phyloP scores from a whole-genome alignment of 2,113 vertebrate species.

The Herpetotheres cachinnans region DNA sequence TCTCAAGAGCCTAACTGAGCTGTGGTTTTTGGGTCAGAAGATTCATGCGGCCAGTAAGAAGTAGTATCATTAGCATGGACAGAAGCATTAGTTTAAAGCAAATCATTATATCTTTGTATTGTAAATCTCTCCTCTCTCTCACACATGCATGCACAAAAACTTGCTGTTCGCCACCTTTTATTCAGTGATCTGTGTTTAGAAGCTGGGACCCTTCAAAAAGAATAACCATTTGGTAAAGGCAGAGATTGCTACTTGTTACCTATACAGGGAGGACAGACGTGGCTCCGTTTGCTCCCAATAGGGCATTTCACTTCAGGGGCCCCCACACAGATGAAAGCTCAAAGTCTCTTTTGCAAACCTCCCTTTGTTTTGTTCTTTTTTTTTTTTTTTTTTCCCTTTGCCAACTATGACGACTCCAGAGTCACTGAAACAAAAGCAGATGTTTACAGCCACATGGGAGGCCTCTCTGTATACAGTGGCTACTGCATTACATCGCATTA shows the following conservation, averaged over 20 bases:
- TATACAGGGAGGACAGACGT: background rate
- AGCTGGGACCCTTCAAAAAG: background rate
- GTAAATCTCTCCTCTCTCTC: background rate
- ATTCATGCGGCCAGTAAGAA: background rate
- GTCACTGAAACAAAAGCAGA: slow-evolving; percentile 45
- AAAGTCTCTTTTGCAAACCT: background rate
- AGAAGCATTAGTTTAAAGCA: background rate
- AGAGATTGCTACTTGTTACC: background rate
- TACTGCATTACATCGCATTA: slow-evolving; percentile 25
- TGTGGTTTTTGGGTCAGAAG: background rate
- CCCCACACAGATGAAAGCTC: background rate
- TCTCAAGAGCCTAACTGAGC: background rate
- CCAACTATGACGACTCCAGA: background rate
- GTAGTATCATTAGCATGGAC: background rate
- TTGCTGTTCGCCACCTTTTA: background rate
- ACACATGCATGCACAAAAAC: background rate
- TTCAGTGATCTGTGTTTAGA: background rate
- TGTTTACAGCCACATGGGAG: slow-evolving; percentile 43
- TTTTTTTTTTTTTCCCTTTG: background rate
- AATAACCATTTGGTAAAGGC: background rate
- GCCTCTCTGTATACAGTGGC: slow-evolving; percentile 14
- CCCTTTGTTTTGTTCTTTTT: slow-evolving; percentile 10
- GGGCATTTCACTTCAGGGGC: background rate
- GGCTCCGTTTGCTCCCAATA: background rate
- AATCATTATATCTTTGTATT: background rate